Evolutionary conservation across 2,888 invertebrate genomes (phyloP), one percentile per base, ranked within the genome.

Genomic region (Pterobdella sp.): DNA sequence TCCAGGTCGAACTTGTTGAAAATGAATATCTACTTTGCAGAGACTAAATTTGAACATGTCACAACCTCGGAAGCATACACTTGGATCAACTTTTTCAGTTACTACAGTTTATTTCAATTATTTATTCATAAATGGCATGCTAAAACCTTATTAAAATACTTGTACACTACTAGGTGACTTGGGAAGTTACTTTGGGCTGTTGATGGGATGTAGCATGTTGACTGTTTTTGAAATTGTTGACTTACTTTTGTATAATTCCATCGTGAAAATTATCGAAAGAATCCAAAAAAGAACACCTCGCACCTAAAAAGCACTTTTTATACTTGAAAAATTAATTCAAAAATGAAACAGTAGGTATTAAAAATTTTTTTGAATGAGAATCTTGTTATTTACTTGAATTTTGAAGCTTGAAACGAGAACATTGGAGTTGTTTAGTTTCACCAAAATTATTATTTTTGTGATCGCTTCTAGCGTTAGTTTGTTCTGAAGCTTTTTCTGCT

Each of bases 41-140:
- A 76, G 32, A 52, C 75, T 72, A 76, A 74, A 29, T 75, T 72
- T 35, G 76, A 75, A 26, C 52, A 35, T 3, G 70, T 76, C 56
- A 37, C 60, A 10, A 75, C 72, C 26, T 72, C 65, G 1, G 67
- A 70, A 10, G 56, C 72, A 49, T 76, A 76, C 65, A 32, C 22
- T 2, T 65, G 72, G 73, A 65, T 69, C 63, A 74, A 74, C 73
- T 76, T 76, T 73, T 76, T 76, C 68, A 76, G 76, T 76, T 66
- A 73, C 74, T 74, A 22, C 14, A 49, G n/a, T 49, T 18, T n/a
- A 49, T 49, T 49, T 14, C 52, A 49, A 18, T 49, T 49, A 18
- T 49, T 14, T 49, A 49, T 49, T 49, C 52, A 49, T n/a, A 49
- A 14, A 18, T 49, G n/a, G 14, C 52, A 18, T 49, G n/a, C 14